Evolutionary conservation across 2,797 vertebrate genomes (phyloP), one percentile per base, ranked within the genome.

Genomic region (Selene dorsalis): DNA sequence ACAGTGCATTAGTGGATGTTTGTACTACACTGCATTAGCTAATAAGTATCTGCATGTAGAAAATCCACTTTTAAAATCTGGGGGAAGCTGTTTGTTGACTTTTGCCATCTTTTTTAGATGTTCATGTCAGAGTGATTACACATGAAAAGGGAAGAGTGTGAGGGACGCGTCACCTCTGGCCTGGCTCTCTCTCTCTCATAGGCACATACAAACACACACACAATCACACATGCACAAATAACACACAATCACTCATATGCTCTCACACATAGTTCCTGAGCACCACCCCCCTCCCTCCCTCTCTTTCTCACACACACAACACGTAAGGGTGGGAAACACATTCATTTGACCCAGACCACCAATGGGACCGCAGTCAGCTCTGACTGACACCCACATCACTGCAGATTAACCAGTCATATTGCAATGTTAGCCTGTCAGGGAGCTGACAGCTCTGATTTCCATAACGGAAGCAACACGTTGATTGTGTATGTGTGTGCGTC

Each of bases 391-490:
- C 85, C 85, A 88, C 90, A 87, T 87, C 84, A 85, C 74, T 58
- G 68, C 61, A 84, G 87, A 88, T 88, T 88, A 85, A 73, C 93
- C 92, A 93, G 92, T 94, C 90, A 81, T 67, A 82, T 84, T 22
- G 75, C 90, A 86, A 82, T 53, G 47, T 76, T 62, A 60, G 80
- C 78, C 85, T 84, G 88, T 85, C 92, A 88, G 82, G 65, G 74
- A 86, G 84, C 89, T 93, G 94, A 95, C 94, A 94, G 88, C 79
- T 92, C 79, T 88, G 84, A 93, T 94, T 94, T 94, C 90, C 87
- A 89, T 93, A 89, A 93, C 92, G 93, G 88, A 91, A 90, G 82
- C 84, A 41, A 84, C 81, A 52, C 48, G 71, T 76, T 89, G 90
- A 86, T 86, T 92, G 85, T 86, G 84, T 82, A 48, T 84, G 83